These are phyloP conservation scores for Poeciliopsis turrubarensis DNA, from an alignment of 2,113 vertebrate species.

Conservation along the genomic window DNA sequence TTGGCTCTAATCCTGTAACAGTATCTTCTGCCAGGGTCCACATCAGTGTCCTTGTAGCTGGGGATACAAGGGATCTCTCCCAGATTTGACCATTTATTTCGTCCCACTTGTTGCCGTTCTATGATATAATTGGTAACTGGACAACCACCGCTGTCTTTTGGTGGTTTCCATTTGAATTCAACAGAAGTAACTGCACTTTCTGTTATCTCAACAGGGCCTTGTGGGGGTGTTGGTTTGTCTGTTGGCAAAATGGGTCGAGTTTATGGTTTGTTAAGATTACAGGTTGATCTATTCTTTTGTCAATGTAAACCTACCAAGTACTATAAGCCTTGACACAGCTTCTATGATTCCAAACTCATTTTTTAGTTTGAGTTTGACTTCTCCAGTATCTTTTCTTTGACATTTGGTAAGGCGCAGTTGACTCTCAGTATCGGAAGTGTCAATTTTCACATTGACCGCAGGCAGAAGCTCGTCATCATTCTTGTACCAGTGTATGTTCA, in stretches of 20 bases:
- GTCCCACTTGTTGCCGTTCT: conserved; percentile 83
- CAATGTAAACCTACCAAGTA: conserved; percentile 80
- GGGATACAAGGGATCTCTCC: conserved; percentile 75
- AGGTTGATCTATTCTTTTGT: not conserved
- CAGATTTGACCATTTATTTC: conserved; percentile 82
- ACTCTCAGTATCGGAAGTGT: conserved; percentile 75
- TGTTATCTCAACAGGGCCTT: conserved; percentile 83
- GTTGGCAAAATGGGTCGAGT: conserved; percentile 6
- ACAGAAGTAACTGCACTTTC: conserved; percentile 77
- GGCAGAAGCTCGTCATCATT: conserved; percentile 79
- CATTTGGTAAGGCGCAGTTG: conserved; percentile 80
- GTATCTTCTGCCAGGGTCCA: conserved; percentile 85
- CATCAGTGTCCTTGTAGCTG: conserved; percentile 79
- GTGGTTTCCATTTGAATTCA: conserved; percentile 85
- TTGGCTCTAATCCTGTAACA: conserved; percentile 85
- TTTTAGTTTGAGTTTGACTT: conserved; percentile 85
- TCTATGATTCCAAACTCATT: conserved; percentile 84
- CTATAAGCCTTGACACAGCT: conserved; percentile 80
- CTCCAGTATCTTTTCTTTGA: conserved; percentile 83
- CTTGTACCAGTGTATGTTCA: conserved; percentile 84
- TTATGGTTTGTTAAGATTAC: not conserved
- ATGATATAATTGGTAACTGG: conserved; percentile 81
- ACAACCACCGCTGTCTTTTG: conserved; percentile 84
- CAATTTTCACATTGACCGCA: conserved; percentile 72
- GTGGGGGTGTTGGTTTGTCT: conserved; percentile 87